Evolutionary conservation across 2,888 invertebrate genomes (phyloP).

Genomic region (Chirona hameri): DNA sequence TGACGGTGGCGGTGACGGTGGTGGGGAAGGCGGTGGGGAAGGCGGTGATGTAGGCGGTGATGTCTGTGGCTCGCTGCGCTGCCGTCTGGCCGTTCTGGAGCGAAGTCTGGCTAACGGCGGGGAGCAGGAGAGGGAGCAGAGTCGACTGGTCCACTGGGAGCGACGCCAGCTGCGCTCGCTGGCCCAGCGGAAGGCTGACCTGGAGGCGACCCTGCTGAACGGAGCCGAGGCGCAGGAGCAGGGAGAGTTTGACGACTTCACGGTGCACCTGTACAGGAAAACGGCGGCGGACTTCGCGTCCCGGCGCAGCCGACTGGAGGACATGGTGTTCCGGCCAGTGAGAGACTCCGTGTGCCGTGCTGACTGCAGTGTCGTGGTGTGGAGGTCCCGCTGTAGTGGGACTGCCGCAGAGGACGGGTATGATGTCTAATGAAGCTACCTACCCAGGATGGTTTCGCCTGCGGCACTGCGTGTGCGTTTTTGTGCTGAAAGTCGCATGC

Average conservation of each 20-base stretch:
- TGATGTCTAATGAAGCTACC: no score
- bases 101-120: background rate
- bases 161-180: background rate
- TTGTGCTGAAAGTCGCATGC: no score
- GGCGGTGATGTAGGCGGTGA: no score
- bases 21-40: no score
- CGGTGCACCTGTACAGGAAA: conserved; percentile 78
- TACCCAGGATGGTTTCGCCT: no score
- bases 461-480: no score
- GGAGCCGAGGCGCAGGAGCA: background rate
- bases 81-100: background rate
- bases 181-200: background rate
- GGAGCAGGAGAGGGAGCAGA: background rate
- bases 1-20: no score
- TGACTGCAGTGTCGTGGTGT: background rate
- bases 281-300: conserved; percentile 73
- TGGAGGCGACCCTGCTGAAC: background rate
- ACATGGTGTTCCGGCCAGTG: conserved; percentile 8
- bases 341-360: background rate
- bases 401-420: no score
- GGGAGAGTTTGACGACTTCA: conserved; percentile 4
- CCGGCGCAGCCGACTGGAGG: background rate
- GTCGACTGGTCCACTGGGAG: background rate
- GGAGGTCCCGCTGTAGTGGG: background rate
- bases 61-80: background rate